phyloP scores from a whole-genome alignment of 2,888 invertebrate species.

The Rhyacophila evoluta region DNA sequence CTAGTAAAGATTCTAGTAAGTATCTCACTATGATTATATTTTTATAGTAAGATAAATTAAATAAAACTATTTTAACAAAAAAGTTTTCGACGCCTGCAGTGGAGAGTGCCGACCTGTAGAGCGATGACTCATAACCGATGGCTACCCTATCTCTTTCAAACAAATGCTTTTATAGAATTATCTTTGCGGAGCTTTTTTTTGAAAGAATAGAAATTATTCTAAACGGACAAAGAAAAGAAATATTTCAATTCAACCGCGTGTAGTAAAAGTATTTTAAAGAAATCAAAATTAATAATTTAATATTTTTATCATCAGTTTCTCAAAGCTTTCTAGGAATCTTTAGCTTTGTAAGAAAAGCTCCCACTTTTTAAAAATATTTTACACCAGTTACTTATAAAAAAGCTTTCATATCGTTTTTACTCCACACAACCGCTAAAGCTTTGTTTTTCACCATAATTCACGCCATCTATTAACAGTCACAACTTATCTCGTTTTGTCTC shows the following conservation, averaged over 20 bases:
- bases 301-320: background rate
- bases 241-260: conserved; percentile 9
- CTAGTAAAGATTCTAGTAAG: too few relatives aligned
- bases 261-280: background rate
- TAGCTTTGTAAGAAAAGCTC: too few relatives aligned
- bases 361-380: too few relatives aligned
- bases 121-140: conserved; percentile 23
- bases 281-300: background rate
- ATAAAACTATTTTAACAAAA: background rate
- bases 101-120: conserved; percentile 22
- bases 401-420: too few relatives aligned
- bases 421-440: too few relatives aligned
- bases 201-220: background rate
- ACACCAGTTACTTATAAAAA: too few relatives aligned
- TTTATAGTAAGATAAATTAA: too few relatives aligned
- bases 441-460: too few relatives aligned
- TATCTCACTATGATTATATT: too few relatives aligned
- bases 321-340: background rate
- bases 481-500: too few relatives aligned
- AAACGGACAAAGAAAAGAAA: background rate
- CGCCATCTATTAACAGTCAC: too few relatives aligned
- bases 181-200: background rate
- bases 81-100: background rate
- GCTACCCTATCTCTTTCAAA: conserved; percentile 20
- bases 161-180: conserved; percentile 23